Percentiles rank a stretch among this genome's conserved stretches.
These are phyloP conservation scores for Coelogynopora nodosa DNA, from an alignment of 2,888 invertebrate species.

Conservation along the genomic window DNA sequence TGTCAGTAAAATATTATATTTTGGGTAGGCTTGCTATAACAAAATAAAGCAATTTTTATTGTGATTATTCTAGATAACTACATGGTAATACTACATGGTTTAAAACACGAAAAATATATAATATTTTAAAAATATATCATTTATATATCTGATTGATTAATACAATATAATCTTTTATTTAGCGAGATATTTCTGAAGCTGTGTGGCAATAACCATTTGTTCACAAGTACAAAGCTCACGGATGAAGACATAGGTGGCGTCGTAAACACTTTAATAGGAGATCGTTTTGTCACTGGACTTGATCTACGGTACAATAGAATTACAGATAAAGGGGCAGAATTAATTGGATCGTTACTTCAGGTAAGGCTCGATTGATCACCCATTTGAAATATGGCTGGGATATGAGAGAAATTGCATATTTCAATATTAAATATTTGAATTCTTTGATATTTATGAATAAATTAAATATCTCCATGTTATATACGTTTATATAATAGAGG, in stretches of 20 bases:
- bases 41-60: no score
- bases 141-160: no score
- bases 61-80: no score
- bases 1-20: neutral
- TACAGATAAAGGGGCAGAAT: slow-evolving; percentile 55
- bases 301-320: slow-evolving; percentile 60
- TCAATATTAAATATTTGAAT: no score
- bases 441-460: neutral
- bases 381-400: no score
- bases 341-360: slow-evolving; percentile 54
- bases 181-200: slow-evolving; percentile 49
- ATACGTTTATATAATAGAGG: no score
- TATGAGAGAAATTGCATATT: no score
- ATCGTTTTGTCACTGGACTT: slow-evolving; percentile 54
- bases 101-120: no score
- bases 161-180: neutral
- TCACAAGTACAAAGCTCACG: slow-evolving; percentile 52
- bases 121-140: no score
- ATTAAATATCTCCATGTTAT: neutral
- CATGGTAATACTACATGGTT: no score
- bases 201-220: slow-evolving; percentile 56
- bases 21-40: no score
- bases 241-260: slow-evolving; percentile 54
- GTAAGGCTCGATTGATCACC: no score
- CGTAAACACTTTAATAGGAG: slow-evolving; percentile 53